phyloP scores from a whole-genome alignment of 1,140 invertebrate genomes.

The Drosophila sturtevanti region DNA sequence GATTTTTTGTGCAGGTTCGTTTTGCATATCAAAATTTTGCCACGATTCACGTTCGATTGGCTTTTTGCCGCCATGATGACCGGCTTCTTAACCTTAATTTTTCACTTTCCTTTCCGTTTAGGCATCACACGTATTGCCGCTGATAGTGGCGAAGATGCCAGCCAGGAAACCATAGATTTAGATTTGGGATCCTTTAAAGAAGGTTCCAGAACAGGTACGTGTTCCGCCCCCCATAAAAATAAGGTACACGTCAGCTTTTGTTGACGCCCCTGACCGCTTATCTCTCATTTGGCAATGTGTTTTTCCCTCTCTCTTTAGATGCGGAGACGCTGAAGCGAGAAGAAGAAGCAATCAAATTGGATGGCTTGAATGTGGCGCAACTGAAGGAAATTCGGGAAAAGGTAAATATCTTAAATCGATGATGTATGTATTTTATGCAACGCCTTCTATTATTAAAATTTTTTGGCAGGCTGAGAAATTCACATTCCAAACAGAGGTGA shows the following conservation, averaged over 20 bases:
- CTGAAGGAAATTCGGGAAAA: conserved; percentile 95
- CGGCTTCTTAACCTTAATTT: conserved; percentile 71
- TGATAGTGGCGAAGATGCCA: conserved; percentile 82
- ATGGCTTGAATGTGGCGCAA: conserved; percentile 97
- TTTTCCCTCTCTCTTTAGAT: conserved; percentile 83
- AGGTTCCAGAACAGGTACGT: conserved; percentile 91
- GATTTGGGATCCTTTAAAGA: conserved; percentile 91
- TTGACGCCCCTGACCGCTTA: conserved; percentile 45
- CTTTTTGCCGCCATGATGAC: conserved; percentile 10
- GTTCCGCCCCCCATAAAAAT: conserved; percentile 22
- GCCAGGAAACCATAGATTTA: conserved; percentile 86
- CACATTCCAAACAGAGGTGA: conserved; percentile 97
- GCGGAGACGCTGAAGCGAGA: conserved; percentile 92
- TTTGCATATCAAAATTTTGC: conserved; percentile 12
- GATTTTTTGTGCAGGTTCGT: conserved; percentile 84
- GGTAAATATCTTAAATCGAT: conserved; percentile 44
- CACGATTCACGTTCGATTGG: conserved; percentile 32
- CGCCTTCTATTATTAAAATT: conserved; percentile 1
- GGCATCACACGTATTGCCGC: conserved; percentile 79
- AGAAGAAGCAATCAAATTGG: conserved; percentile 98
- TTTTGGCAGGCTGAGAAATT: conserved; percentile 90
- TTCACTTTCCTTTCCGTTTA: conserved; percentile 45
- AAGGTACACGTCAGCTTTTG: conserved; percentile 71
- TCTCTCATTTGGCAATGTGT: neutral
- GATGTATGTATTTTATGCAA: neutral